Conservation (phyloP, 2,113 vertebrate species). For the Alectura lathami region DNA sequence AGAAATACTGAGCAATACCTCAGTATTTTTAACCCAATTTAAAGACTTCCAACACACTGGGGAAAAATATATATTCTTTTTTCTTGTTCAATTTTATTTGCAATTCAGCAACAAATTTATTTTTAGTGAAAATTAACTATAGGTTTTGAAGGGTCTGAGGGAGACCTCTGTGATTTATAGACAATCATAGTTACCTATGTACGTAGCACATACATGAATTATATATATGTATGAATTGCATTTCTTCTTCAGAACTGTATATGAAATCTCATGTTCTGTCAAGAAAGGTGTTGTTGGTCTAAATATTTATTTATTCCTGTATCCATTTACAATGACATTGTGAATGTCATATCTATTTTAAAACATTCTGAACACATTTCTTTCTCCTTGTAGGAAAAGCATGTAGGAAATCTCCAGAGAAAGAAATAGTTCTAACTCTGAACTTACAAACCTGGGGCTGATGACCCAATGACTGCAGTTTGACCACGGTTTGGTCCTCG, state of each 20-base stretch:
- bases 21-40: neutral
- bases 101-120: neutral
- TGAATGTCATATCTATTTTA: neutral
- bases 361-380: neutral
- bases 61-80: neutral
- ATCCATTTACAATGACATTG: neutral
- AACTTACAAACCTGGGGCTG: neutral
- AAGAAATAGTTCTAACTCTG: neutral
- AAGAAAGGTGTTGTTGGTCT: neutral
- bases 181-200: neutral
- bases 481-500: neutral
- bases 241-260: neutral
- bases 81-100: neutral
- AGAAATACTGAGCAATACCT: neutral
- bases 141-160: neutral
- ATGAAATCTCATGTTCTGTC: neutral
- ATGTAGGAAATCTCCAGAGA: neutral
- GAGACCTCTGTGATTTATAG: neutral
- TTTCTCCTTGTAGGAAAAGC: neutral
- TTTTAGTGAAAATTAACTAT: neutral
- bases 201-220: neutral
- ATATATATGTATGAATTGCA: too few relatives aligned
- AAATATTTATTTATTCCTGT: neutral
- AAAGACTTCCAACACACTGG: neutral
- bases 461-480: neutral